phyloP scores from a whole-genome alignment of 2,113 vertebrate species.

The Sakesphorus luctuosus region DNA sequence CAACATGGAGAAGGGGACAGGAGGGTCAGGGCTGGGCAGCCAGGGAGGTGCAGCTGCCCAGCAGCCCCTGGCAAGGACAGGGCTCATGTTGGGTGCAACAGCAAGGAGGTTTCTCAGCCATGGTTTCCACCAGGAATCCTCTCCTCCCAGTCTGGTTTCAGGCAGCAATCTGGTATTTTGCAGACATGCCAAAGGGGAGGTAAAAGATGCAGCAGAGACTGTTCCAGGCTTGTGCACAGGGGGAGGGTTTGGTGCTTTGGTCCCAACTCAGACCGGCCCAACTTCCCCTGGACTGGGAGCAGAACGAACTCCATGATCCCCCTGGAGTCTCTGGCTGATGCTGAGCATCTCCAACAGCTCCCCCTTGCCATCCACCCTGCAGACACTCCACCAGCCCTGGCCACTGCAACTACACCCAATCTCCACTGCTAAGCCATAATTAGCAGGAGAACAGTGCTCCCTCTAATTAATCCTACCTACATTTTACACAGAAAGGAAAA shows the following conservation, averaged over 20 bases:
- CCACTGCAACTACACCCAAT: not conserved
- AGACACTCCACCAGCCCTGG: not conserved
- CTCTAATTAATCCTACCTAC: not conserved
- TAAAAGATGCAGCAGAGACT: not conserved
- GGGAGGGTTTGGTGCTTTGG: not conserved
- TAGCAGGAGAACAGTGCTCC: not conserved
- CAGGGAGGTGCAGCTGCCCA: not conserved
- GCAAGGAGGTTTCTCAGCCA: not conserved
- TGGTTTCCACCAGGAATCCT: fast-evolving
- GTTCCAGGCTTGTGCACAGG: not conserved
- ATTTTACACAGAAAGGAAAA: not conserved
- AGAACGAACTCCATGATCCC: not conserved
- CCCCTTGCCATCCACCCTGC: not conserved
- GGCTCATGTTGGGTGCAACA: fast-evolving
- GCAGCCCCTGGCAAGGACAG: not conserved
- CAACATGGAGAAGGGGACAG: not conserved
- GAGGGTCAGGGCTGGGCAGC: not conserved
- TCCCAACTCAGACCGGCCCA: not conserved
- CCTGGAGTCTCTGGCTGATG: not conserved
- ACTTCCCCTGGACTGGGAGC: not conserved
- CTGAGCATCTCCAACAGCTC: not conserved
- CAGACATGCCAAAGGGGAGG: not conserved
- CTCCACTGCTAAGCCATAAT: not conserved
- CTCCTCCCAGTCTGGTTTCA: not conserved
- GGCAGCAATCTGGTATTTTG: not conserved